phyloP scores from a whole-genome alignment of 2,888 invertebrate species.

The Ennomos quercinarius region DNA sequence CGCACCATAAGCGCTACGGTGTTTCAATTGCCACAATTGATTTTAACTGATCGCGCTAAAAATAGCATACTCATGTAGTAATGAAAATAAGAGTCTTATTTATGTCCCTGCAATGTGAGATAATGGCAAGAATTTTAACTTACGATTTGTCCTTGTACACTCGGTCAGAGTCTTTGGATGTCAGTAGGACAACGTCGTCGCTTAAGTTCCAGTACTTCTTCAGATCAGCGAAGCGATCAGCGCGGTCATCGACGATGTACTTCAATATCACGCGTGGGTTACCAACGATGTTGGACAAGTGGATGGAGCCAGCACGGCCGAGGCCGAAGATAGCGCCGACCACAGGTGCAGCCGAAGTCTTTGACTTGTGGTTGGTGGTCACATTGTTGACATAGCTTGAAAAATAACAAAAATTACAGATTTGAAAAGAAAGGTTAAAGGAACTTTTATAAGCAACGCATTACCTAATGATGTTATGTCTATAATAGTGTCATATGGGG shows the following conservation, averaged over 20 bases:
- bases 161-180: slow-evolving; percentile 72
- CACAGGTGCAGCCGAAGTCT: slow-evolving; percentile 53
- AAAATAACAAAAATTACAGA: not conserved
- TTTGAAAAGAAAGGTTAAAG: too few relatives aligned
- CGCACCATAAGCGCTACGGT: not conserved
- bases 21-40: slow-evolving; percentile 20
- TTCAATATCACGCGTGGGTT: slow-evolving; percentile 80
- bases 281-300: slow-evolving; percentile 75
- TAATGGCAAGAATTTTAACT: slow-evolving; percentile 5
- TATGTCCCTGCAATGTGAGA: too few relatives aligned
- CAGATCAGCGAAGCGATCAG: slow-evolving; percentile 70
- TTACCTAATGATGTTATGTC: too few relatives aligned
- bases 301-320: slow-evolving; percentile 87
- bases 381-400: slow-evolving; percentile 73
- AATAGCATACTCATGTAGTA: not conserved
- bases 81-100: too few relatives aligned
- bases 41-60: not conserved
- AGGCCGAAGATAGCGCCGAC: slow-evolving; percentile 85
- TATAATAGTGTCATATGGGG: too few relatives aligned
- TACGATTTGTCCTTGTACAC: slow-evolving; percentile 85
- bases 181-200: slow-evolving; percentile 73
- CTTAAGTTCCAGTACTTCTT: slow-evolving; percentile 80
- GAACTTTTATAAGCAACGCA: too few relatives aligned
- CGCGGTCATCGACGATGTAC: slow-evolving; percentile 85
- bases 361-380: slow-evolving; percentile 51